These are phyloP conservation scores for Apotomis capreana DNA, from an alignment of 2,888 invertebrate species.

Conservation along the genomic window DNA sequence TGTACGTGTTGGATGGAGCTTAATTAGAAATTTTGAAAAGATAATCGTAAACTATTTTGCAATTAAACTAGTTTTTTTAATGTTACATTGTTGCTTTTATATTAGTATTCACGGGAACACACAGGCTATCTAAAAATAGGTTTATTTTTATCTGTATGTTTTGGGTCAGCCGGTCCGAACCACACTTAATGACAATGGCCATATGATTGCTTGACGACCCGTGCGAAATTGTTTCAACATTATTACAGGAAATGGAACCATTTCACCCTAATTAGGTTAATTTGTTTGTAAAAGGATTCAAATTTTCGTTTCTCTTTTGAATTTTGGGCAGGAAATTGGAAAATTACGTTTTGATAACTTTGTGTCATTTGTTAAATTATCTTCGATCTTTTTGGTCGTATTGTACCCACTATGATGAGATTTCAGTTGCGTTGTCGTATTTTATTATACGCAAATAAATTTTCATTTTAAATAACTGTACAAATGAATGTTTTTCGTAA, in stretches of 20 bases:
- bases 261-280: constrained; percentile 37
- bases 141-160: constrained; percentile 37
- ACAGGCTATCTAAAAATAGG: not conserved
- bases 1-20: too few relatives aligned
- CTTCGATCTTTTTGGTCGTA: not conserved
- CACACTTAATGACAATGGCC: constrained; percentile 45
- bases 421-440: too few relatives aligned
- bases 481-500: too few relatives aligned
- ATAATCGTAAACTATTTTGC: too few relatives aligned
- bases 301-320: not conserved
- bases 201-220: constrained; percentile 42
- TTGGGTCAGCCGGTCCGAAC: constrained; percentile 37
- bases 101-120: not conserved
- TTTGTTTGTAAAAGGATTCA: constrained; percentile 22
- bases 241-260: constrained; percentile 28
- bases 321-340: constrained; percentile 2
- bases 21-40: too few relatives aligned
- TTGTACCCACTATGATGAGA: too few relatives aligned
- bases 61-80: too few relatives aligned
- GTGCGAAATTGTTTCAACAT: constrained; percentile 35
- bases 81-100: too few relatives aligned
- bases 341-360: constrained; percentile 14
- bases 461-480: too few relatives aligned
- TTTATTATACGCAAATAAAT: too few relatives aligned
- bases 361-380: not conserved